Evolutionary conservation across 2,797 vertebrate species (phyloP), one percentile per base, ranked within the genome.

Genomic region (Acrocephalus scirpaceus): DNA sequence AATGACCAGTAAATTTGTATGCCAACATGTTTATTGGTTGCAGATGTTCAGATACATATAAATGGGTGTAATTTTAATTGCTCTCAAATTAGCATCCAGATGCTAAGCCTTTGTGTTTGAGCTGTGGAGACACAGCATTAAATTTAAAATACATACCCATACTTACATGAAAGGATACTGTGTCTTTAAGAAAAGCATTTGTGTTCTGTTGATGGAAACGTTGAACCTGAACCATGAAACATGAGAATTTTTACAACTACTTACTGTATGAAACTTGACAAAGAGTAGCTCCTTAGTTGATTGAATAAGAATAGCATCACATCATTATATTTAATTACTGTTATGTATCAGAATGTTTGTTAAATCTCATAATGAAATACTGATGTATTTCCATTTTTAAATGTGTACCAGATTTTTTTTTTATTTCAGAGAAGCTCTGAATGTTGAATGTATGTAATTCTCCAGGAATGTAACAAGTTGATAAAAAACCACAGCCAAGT

Each of bases 401-500:
- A 98, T 95, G 94, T 98, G 96, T 98, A 95, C 96, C 91, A 98
- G 98, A 96, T 64, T 97, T 91, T 96, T 97, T n/a, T 96, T 96
- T 97, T 98, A 95, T 98, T 98, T 97, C 97, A 98, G 98, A 98
- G 97, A 97, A 97, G 76, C 97, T 97, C 90, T 98, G 97, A 98
- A 94, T 97, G 94, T 97, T 98, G 96, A 98, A 97, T 97, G 78
- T 98, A 96, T 98, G 97, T 98, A 98, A 98, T 95, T 97, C 97
- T 97, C 86, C 97, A 95, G 97, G 97, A 98, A 98, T 97, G 97
- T 98, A 98, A 98, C 98, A 98, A 98, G 97, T 98, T 98, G 97
- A 98, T 97, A 98, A 98, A 98, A 98, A 98, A 77, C 73, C 97
- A 97, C 97, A 97, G 97, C 97, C 98, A 97, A 97, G 97, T 97